These are phyloP conservation scores for Drosophila helvetica DNA, from an alignment of 2,888 invertebrate genomes.

Conservation along the genomic window DNA sequence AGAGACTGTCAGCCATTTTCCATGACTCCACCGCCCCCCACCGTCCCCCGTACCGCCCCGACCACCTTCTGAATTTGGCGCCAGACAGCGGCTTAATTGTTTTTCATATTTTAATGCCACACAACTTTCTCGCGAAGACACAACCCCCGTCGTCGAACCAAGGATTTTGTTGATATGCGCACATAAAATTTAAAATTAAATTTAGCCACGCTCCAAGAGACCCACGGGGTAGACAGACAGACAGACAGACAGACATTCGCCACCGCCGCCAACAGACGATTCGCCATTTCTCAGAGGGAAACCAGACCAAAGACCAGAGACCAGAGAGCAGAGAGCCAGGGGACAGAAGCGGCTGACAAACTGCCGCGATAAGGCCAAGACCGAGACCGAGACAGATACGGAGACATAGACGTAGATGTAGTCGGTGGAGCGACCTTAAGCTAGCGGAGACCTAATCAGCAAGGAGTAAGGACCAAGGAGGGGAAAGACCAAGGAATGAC, in stretches of 20 bases:
- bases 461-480: neutral
- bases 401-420: neutral
- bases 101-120: slow-evolving; percentile 79
- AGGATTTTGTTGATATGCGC: slow-evolving; percentile 72
- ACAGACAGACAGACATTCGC: slow-evolving; percentile 55
- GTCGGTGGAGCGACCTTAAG: neutral
- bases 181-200: slow-evolving; percentile 78
- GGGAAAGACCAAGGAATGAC: neutral
- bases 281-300: slow-evolving; percentile 69
- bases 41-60: neutral
- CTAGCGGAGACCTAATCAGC: neutral
- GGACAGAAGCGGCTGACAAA: slow-evolving; percentile 2
- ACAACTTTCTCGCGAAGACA: slow-evolving; percentile 52
- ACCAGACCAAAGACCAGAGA: slow-evolving; percentile 2
- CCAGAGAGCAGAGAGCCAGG: neutral
- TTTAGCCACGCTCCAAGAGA: slow-evolving; percentile 63
- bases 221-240: slow-evolving; percentile 51
- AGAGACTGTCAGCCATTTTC: slow-evolving; percentile 42
- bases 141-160: slow-evolving; percentile 36
- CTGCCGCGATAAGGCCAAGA: neutral
- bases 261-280: slow-evolving; percentile 45
- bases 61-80: slow-evolving; percentile 37
- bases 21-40: neutral
- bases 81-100: slow-evolving; percentile 69
- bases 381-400: neutral